Conservation (phyloP, 2,888 invertebrate genomes). For the Augochlorella aurata region DNA sequence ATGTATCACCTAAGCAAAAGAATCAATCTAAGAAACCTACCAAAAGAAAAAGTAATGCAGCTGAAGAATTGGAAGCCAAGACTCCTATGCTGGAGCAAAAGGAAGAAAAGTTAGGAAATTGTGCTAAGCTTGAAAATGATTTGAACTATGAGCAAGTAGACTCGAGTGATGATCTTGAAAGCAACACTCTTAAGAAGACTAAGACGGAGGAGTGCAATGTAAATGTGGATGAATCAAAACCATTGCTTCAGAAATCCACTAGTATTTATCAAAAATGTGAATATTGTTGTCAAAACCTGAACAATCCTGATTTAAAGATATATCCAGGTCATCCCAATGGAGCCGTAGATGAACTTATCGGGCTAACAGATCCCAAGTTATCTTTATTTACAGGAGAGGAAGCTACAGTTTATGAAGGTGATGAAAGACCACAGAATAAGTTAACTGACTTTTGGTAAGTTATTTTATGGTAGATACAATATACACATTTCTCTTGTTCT, state of each 20-base stretch:
- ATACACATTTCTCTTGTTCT: background rate
- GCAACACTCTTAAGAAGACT: constrained; percentile 50
- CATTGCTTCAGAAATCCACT: constrained; percentile 29
- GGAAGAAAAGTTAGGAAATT: background rate
- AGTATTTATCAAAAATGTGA: constrained; percentile 78
- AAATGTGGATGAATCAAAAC: constrained; percentile 23
- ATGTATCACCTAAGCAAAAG: constrained; percentile 4
- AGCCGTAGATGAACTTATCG: constrained; percentile 89
- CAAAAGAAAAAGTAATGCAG: constrained; percentile 40
- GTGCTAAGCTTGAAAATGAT: background rate
- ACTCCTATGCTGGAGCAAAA: constrained; percentile 17
- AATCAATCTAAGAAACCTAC: constrained; percentile 23
- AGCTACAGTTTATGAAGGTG: constrained; percentile 82
- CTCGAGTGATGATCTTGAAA: constrained; percentile 32
- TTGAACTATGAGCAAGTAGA: constrained; percentile 12
- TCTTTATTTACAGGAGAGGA: constrained; percentile 89
- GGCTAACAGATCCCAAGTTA: constrained; percentile 89
- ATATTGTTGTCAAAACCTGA: constrained; percentile 83
- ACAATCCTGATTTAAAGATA: constrained; percentile 82
- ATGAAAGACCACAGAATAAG: constrained; percentile 85
- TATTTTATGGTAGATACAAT: background rate
- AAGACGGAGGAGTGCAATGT: constrained; percentile 49
- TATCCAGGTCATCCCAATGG: constrained; percentile 90
- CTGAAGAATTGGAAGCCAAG: constrained; percentile 34
- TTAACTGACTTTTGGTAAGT: constrained; percentile 81